A percentile compares a stretch with the other conserved stretches of the same genome.
These are phyloP conservation scores for Apteryx owenii DNA, from an alignment of 2,113 vertebrate species.

Conservation along the genomic window DNA sequence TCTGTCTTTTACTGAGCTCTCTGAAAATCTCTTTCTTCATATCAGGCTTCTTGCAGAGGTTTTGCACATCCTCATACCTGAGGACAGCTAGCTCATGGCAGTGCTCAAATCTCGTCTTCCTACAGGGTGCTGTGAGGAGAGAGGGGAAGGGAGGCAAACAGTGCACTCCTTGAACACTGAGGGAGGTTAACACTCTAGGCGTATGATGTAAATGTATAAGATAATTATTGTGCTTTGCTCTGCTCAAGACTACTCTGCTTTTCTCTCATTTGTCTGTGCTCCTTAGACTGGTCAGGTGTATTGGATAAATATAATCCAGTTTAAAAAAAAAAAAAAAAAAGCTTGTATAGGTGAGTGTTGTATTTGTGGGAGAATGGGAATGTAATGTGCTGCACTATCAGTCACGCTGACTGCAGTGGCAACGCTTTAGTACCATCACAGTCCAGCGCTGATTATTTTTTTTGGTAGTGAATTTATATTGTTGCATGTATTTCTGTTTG, in stretches of 20 bases:
- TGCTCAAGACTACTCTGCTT: neutral
- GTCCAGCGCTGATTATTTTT: neutral
- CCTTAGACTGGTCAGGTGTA: neutral
- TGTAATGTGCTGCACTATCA: neutral
- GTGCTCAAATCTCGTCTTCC: neutral
- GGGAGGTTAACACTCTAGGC: neutral
- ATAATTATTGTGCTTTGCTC: neutral
- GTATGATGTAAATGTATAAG: neutral
- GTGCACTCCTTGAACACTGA: neutral
- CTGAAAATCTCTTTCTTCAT: neutral
- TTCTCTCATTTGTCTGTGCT: neutral
- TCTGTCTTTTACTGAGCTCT: neutral
- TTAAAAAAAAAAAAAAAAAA: neutral
- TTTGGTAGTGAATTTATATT: neutral
- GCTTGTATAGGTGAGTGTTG: neutral
- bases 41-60: neutral
- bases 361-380: neutral
- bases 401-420: accelerated
- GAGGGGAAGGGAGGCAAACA: neutral
- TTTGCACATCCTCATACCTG: accelerated
- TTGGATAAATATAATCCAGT: neutral
- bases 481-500: constrained; percentile 25
- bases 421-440: neutral
- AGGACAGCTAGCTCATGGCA: neutral
- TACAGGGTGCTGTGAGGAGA: neutral